A percentile compares a stretch with the other conserved stretches of the same genome.
Conservation (phyloP, 2,888 invertebrate genomes). For the Aethes cnicana region DNA sequence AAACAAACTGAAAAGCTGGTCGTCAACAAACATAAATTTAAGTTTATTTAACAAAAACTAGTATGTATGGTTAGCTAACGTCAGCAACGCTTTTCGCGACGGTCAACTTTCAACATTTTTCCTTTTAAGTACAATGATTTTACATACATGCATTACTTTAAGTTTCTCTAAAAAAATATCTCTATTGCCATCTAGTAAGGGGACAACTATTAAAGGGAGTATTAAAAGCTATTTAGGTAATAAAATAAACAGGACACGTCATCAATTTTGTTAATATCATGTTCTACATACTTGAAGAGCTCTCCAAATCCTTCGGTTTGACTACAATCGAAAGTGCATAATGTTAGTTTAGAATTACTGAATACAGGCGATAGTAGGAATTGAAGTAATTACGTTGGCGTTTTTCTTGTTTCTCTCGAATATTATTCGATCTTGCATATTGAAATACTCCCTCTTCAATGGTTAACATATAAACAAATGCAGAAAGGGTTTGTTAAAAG, state of each 20-base stretch:
- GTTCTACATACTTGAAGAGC: constrained; percentile 88
- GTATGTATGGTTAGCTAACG: constrained; percentile 3
- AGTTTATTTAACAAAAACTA: no score
- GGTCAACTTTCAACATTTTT: background rate
- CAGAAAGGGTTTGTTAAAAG: background rate
- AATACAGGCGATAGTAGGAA: no score
- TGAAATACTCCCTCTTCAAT: background rate
- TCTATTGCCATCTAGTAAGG: background rate
- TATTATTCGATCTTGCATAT: background rate
- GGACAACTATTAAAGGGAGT: no score
- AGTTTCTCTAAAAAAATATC: background rate
- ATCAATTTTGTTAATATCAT: constrained; percentile 24
- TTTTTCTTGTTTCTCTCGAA: background rate
- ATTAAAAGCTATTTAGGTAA: constrained; percentile 10
- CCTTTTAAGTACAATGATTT: background rate
- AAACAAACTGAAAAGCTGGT: constrained; percentile 7
- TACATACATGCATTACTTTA: constrained; percentile 16
- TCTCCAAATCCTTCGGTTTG: constrained; percentile 90
- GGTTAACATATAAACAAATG: constrained; percentile 6
- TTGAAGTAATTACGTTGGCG: constrained; percentile 7
- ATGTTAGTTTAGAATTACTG: constrained; percentile 41
- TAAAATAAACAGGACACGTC: constrained; percentile 12
- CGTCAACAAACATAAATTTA: constrained; percentile 1
- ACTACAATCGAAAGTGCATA: constrained; percentile 70
- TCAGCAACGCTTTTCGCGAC: no score